Conservation (phyloP, 2,113 vertebrate species). For the human (Homo sapiens) region DNA sequence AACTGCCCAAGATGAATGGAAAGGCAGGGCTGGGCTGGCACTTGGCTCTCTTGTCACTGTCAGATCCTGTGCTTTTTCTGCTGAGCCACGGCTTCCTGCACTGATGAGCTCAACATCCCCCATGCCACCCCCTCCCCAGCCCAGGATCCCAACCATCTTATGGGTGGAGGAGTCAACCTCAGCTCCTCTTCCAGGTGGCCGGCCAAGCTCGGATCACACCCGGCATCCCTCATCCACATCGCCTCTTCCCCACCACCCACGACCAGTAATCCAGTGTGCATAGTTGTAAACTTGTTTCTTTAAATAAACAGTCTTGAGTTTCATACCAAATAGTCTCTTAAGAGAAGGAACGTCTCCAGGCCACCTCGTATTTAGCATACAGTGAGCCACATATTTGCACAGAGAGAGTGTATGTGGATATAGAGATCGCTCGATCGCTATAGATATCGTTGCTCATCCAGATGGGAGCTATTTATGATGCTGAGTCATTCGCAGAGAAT, state of each 20-base stretch:
- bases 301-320: conserved; percentile 80
- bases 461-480: conserved; percentile 78
- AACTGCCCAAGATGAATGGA: background rate
- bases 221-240: background rate
- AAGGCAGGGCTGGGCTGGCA: background rate
- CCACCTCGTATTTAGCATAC: conserved; percentile 78
- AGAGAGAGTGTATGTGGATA: conserved; percentile 69
- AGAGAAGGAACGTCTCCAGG: conserved; percentile 73
- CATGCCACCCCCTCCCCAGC: background rate
- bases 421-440: conserved; percentile 63
- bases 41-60: background rate
- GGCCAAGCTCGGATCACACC: background rate
- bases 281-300: conserved; percentile 78
- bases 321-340: conserved; percentile 78
- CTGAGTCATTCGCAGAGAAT: conserved; percentile 69
- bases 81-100: background rate
- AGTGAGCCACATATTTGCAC: conserved; percentile 77
- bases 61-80: background rate
- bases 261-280: conserved; percentile 46
- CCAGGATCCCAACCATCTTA: background rate
- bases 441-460: conserved; percentile 73
- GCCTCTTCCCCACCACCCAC: conserved; percentile 64
- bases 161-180: background rate
- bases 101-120: background rate
- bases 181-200: background rate